phyloP scores from a whole-genome alignment of 2,113 vertebrate species.

The Notarius quadriscutis region DNA sequence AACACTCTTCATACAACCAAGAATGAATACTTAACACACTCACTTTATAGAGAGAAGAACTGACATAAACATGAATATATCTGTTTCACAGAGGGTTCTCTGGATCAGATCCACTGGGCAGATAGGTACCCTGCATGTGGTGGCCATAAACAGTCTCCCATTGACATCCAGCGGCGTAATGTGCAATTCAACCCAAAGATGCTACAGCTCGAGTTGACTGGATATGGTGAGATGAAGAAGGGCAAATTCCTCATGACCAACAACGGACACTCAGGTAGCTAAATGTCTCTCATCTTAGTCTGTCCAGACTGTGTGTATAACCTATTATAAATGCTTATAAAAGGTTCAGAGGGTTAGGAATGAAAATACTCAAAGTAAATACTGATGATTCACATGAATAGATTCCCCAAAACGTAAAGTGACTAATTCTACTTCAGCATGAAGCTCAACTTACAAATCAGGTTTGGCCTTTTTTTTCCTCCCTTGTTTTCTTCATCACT shows the following conservation, averaged over 20 bases:
- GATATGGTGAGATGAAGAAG: constrained; percentile 66
- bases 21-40: background rate
- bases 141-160: constrained; percentile 81
- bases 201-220: constrained; percentile 69
- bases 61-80: background rate
- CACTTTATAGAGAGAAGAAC: background rate
- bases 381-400: background rate
- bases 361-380: background rate
- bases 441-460: background rate
- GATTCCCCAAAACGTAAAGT: background rate
- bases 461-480: background rate
- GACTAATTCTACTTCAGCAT: no score
- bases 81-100: constrained; percentile 66
- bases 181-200: constrained; percentile 72
- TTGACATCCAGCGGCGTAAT: constrained; percentile 79
- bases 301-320: background rate
- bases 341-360: background rate
- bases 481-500: background rate
- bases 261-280: constrained; percentile 86
- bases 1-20: background rate
- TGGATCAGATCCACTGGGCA: constrained; percentile 81
- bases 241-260: constrained; percentile 79
- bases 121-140: constrained; percentile 74
- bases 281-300: constrained; percentile 15
- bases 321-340: background rate